A percentile compares a stretch with the other conserved stretches of the same genome.
Evolutionary conservation across 2,113 vertebrate genomes (phyloP).

Genomic region (Thamnaconus septentrionalis): DNA sequence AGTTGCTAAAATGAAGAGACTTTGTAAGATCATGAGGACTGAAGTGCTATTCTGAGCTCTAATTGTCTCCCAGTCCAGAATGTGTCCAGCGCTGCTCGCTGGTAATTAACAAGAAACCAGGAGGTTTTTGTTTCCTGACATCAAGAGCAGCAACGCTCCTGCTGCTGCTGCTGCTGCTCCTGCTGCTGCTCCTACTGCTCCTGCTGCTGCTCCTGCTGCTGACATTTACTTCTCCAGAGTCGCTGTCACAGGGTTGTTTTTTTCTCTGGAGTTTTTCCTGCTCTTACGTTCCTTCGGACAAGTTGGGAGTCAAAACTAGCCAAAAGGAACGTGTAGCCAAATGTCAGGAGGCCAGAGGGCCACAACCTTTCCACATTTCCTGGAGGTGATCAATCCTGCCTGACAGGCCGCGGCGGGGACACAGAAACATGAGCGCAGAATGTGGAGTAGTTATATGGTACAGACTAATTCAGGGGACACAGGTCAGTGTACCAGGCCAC

Average conservation of each 20-base stretch:
- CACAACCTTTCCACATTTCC: slow-evolving; percentile 71
- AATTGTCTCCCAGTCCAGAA: no score
- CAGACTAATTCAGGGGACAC: slow-evolving; percentile 41
- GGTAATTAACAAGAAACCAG: no score
- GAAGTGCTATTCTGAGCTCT: no score
- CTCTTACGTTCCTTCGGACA: slow-evolving; percentile 49
- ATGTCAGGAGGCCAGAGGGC: slow-evolving; percentile 61
- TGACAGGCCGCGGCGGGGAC: slow-evolving; percentile 37
- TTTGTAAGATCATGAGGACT: no score
- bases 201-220: slow-evolving; percentile 13
- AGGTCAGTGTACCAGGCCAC: slow-evolving; percentile 22
- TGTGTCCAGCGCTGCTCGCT: no score
- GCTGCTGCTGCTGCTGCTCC: no score
- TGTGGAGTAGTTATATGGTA: background rate
- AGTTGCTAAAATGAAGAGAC: no score
- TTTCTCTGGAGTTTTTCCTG: background rate
- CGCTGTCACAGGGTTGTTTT: slow-evolving; percentile 26
- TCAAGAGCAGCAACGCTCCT: no score
- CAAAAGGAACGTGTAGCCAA: slow-evolving; percentile 50
- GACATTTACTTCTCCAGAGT: slow-evolving; percentile 59
- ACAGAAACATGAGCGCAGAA: slow-evolving; percentile 22
- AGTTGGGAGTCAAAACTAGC: slow-evolving; percentile 46
- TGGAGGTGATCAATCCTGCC: slow-evolving; percentile 61
- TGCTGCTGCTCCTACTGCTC: no score
- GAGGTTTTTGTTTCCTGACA: no score